A percentile compares a stretch with the other conserved stretches of the same genome.
Evolutionary conservation across 2,113 vertebrate genomes (phyloP).

Genomic region (Semnopithecus entellus): DNA sequence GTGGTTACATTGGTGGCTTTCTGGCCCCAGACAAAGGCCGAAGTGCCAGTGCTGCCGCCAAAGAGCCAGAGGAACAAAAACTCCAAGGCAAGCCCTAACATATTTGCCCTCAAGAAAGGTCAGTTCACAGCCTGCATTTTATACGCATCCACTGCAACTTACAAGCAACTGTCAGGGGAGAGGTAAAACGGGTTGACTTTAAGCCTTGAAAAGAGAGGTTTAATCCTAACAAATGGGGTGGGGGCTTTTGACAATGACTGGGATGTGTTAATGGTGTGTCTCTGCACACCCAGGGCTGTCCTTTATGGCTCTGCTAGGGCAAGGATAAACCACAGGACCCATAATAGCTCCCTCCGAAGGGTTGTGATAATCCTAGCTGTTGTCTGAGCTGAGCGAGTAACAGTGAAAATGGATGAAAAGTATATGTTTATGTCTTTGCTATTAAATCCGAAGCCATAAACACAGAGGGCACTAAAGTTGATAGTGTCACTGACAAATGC

Average conservation of each 20-base stretch:
- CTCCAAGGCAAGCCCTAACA: neutral
- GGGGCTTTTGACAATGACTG: neutral
- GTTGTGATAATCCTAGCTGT: constrained; percentile 15
- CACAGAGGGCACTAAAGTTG: constrained; percentile 44
- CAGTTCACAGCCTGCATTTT: neutral
- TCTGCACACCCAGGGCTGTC: neutral
- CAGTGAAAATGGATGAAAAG: constrained; percentile 66
- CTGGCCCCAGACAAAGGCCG: no score
- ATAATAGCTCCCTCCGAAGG: constrained; percentile 28
- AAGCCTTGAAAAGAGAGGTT: neutral
- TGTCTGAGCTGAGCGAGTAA: constrained; percentile 33
- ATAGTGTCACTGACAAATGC: neutral
- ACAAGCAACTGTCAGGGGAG: neutral
- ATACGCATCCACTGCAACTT: neutral
- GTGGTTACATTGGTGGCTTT: accelerated
- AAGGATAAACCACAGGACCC: neutral
- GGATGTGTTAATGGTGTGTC: neutral
- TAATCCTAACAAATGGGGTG: neutral
- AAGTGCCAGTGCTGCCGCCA: neutral
- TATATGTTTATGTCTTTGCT: constrained; percentile 67
- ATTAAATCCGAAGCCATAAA: constrained; percentile 67
- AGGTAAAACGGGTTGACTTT: neutral
- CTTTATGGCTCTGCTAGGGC: constrained; percentile 30
- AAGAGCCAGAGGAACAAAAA: neutral
- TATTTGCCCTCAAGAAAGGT: neutral